phyloP scores from a whole-genome alignment of 1,140 invertebrate species.

The Leptinotarsa lineolata region DNA sequence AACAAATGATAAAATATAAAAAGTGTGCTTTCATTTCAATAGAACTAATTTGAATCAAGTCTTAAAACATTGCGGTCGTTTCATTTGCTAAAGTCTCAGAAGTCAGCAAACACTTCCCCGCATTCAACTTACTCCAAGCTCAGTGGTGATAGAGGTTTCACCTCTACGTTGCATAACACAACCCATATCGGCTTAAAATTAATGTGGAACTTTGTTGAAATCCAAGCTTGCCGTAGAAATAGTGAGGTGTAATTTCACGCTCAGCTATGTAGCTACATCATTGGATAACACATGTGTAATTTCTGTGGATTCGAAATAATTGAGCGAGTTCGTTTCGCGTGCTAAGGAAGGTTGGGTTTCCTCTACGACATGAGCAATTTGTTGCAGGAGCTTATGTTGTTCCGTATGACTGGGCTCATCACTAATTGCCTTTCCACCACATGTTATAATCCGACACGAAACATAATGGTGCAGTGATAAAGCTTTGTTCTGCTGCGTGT shows the following conservation, averaged over 20 bases:
- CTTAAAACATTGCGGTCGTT: too few relatives aligned
- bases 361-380: constrained; percentile 9
- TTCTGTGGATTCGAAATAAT: constrained; percentile 23
- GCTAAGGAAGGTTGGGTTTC: constrained; percentile 10
- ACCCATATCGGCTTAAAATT: not conserved
- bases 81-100: too few relatives aligned
- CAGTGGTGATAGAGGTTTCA: too few relatives aligned
- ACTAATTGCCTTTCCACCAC: constrained; percentile 53
- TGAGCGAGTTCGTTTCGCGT: constrained; percentile 10
- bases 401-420: constrained; percentile 47
- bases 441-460: constrained; percentile 53
- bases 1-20: too few relatives aligned
- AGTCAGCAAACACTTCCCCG: too few relatives aligned
- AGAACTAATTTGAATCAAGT: too few relatives aligned
- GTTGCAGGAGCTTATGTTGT: constrained; percentile 42
- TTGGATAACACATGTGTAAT: constrained; percentile 26
- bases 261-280: constrained; percentile 16
- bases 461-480: constrained; percentile 54
- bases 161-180: not conserved
- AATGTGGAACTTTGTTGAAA: constrained; percentile 11
- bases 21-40: too few relatives aligned
- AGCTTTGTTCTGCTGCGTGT: constrained; percentile 49
- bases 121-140: too few relatives aligned
- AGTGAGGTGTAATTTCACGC: constrained; percentile 22
- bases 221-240: constrained; percentile 14